Percentiles rank a stretch among this genome's conserved stretches.
These are phyloP conservation scores for Bombus impatiens DNA, from an alignment of 1,140 invertebrate genomes.

Conservation along the genomic window DNA sequence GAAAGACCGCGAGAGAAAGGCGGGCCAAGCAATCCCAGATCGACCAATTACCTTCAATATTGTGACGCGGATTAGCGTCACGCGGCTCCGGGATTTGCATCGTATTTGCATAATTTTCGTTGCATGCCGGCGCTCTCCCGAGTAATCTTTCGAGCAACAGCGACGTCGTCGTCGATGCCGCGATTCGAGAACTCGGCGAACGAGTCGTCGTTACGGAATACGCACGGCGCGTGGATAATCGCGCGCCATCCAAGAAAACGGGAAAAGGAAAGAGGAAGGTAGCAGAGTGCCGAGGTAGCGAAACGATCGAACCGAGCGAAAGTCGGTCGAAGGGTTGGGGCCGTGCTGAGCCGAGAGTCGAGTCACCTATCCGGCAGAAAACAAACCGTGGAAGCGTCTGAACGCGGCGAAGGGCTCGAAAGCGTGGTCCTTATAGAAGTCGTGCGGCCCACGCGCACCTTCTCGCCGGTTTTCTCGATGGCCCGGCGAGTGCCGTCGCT, in stretches of 20 bases:
- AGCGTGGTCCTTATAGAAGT: slow-evolving; percentile 70
- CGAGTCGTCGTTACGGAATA: background rate
- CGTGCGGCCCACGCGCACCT: slow-evolving; percentile 80
- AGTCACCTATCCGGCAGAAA: too few species aligned
- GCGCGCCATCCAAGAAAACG: too few species aligned
- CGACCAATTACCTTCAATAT: slow-evolving; percentile 82
- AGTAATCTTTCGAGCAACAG: slow-evolving; percentile 68
- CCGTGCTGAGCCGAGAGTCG: too few species aligned
- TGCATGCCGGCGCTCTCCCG: slow-evolving; percentile 67
- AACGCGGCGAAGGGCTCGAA: slow-evolving; percentile 55
- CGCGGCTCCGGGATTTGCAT: slow-evolving; percentile 78
- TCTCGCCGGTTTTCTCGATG: slow-evolving; percentile 68
- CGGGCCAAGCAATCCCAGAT: slow-evolving; percentile 55
- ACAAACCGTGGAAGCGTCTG: background rate
- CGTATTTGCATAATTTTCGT: slow-evolving; percentile 81
- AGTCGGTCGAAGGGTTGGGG: too few species aligned
- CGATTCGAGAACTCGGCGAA: background rate
- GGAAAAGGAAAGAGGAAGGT: too few species aligned
- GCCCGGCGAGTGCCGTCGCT: slow-evolving; percentile 67
- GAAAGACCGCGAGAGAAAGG: slow-evolving; percentile 20
- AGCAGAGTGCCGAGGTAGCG: accelerated
- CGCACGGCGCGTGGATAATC: too few species aligned
- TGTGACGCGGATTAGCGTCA: slow-evolving; percentile 81
- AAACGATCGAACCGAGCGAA: too few species aligned
- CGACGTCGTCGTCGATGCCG: slow-evolving; percentile 67